Evolutionary conservation across 2,888 invertebrate species (phyloP).

Genomic region (Campopleginae sp.): DNA sequence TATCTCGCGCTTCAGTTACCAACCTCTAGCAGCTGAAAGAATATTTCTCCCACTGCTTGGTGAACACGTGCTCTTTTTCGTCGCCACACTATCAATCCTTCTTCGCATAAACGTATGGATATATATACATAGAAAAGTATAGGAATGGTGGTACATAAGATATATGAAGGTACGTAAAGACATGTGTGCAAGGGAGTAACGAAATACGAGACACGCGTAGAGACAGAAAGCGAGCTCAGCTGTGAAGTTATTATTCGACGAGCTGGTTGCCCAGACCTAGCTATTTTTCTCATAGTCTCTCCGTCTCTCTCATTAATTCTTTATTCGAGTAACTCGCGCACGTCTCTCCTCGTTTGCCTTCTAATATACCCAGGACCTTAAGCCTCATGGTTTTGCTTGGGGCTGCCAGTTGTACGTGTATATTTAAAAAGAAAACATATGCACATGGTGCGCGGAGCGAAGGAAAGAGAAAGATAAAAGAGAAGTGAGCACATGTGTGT

Average conservation of each 20-base stretch:
- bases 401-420: constrained; percentile 20
- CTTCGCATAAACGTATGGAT: constrained; percentile 9
- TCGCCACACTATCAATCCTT: constrained; percentile 46
- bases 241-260: constrained; percentile 63
- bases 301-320: constrained; percentile 3
- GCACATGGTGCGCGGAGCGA: constrained; percentile 20
- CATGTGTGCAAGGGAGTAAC: constrained; percentile 49
- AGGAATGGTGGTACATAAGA: constrained; percentile 1
- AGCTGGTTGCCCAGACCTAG: constrained; percentile 42
- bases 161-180: neutral
- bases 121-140: neutral
- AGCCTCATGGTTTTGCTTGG: constrained; percentile 38
- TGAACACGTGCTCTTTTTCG: constrained; percentile 59
- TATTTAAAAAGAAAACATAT: constrained; percentile 46
- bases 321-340: neutral
- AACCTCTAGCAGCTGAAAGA: constrained; percentile 53
- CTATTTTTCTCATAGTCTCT: neutral
- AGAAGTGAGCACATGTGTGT: constrained; percentile 22
- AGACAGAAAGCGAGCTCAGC: constrained; percentile 56
- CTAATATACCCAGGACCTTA: constrained; percentile 50
- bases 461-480: constrained; percentile 24
- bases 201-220: constrained; percentile 51
- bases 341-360: constrained; percentile 61
- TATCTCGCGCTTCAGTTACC: neutral
- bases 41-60: constrained; percentile 40